Conservation (phyloP, 2,797 vertebrate genomes). For the Chromobotia macracanthus region DNA sequence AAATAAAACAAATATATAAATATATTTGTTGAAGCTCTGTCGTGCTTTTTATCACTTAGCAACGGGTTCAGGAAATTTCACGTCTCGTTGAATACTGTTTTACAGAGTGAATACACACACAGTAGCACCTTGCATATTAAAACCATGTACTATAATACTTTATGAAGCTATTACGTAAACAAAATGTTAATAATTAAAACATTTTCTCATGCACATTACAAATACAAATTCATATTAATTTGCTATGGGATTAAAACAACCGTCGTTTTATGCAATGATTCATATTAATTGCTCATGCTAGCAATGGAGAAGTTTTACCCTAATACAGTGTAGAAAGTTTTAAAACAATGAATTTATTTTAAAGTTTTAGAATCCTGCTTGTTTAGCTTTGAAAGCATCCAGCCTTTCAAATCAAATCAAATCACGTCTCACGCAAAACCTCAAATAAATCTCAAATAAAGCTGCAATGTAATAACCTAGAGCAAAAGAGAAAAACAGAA, state of each 20-base stretch:
- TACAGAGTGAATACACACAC: constrained; percentile 3
- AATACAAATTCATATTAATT: neutral
- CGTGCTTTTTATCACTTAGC: constrained; percentile 53
- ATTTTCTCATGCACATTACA: constrained; percentile 7
- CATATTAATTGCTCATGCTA: neutral
- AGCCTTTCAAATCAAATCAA: constrained; percentile 11
- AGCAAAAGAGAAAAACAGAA: constrained; percentile 9
- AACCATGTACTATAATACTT: constrained; percentile 15
- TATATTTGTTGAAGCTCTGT: constrained; percentile 64
- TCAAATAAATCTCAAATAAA: neutral
- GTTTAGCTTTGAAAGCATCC: constrained; percentile 10
- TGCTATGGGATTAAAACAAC: neutral
- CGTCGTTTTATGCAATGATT: neutral
- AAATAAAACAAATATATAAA: constrained; percentile 91
- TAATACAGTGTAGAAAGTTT: neutral
- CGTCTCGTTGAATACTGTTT: neutral
- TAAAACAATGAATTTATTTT: neutral
- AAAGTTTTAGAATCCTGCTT: neutral
- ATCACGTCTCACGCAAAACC: neutral
- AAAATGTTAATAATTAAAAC: neutral
- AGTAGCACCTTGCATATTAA: constrained; percentile 4
- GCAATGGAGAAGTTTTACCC: neutral
- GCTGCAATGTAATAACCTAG: constrained; percentile 24
- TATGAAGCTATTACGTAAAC: constrained; percentile 13
- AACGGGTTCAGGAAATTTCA: constrained; percentile 40